Conservation (phyloP, 1,140 invertebrate species). For the Drosophila fuyamai region DNA sequence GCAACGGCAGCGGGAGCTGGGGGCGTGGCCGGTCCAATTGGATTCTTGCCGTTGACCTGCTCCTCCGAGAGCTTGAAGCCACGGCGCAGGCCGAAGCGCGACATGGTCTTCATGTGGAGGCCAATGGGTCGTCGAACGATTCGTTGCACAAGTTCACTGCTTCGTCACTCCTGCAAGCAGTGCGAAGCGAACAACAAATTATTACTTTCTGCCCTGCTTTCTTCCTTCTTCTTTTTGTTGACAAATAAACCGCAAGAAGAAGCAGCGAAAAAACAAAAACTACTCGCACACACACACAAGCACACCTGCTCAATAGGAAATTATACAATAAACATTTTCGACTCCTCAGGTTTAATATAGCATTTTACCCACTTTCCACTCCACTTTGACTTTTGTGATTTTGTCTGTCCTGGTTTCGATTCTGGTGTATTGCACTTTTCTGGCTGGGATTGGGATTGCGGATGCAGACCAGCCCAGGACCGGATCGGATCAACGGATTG, state of each 20-base stretch:
- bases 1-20: background rate
- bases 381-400: background rate
- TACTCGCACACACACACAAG: conserved; percentile 38
- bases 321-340: conserved; percentile 77
- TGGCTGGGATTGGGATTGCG: conserved; percentile 2
- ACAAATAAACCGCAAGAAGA: conserved; percentile 56
- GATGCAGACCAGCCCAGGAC: background rate
- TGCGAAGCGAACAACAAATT: conserved; percentile 9
- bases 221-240: conserved; percentile 55
- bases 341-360: conserved; percentile 36
- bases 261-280: conserved; percentile 63
- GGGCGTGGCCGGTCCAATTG: conserved; percentile 48
- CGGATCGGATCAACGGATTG: conserved; percentile 12
- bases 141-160: conserved; percentile 39
- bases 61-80: conserved; percentile 77
- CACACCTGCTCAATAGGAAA: conserved; percentile 40
- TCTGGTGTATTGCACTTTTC: conserved; percentile 34
- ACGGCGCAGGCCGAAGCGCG: conserved; percentile 80
- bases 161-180: conserved; percentile 36
- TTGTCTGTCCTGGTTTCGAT: conserved; percentile 13
- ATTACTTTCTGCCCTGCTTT: conserved; percentile 5
- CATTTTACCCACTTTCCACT: conserved; percentile 51
- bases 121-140: conserved; percentile 31
- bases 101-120: conserved; percentile 75
- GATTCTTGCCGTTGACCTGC: conserved; percentile 66